Percentiles rank a stretch among this genome's conserved stretches.
phyloP scores from a whole-genome alignment of 2,888 invertebrate genomes.

The Lordiphosa fenestrarum region DNA sequence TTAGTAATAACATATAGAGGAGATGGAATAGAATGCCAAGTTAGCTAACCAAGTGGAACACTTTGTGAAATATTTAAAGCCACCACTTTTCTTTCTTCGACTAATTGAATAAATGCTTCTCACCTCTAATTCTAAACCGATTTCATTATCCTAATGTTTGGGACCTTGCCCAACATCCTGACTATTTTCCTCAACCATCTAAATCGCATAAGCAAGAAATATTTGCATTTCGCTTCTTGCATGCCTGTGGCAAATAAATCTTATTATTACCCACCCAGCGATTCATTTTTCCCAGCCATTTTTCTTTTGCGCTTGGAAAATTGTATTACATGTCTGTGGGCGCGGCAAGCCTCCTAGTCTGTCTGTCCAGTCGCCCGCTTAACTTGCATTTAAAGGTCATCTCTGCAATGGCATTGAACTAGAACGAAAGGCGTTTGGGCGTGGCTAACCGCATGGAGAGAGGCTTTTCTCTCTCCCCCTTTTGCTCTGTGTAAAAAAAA shows the following conservation, averaged over 20 bases:
- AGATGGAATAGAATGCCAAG: too few species aligned
- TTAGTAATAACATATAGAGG: too few species aligned
- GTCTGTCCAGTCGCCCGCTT: conserved; percentile 28
- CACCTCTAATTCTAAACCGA: too few species aligned
- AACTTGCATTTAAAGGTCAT: conserved; percentile 68
- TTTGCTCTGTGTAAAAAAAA: not conserved
- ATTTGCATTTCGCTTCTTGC: conserved; percentile 18
- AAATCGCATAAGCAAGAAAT: not conserved
- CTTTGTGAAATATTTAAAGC: too few species aligned
- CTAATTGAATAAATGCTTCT: too few species aligned
- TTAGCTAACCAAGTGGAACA: too few species aligned
- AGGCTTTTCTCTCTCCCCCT: not conserved
- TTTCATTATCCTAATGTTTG: too few species aligned
- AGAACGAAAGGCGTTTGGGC: conserved; percentile 17
- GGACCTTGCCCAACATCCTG: not conserved
- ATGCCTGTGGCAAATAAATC: conserved; percentile 35
- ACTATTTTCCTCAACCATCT: not conserved
- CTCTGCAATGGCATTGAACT: conserved; percentile 46
- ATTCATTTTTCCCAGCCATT: conserved; percentile 18
- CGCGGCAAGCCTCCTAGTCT: conserved; percentile 9
- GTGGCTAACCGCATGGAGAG: conserved; percentile 6
- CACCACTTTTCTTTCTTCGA: too few species aligned
- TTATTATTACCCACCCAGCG: conserved; percentile 27
- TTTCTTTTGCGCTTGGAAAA: conserved; percentile 35
- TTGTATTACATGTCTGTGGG: conserved; percentile 29